These are phyloP conservation scores for fruit fly (Drosophila melanogaster) DNA, from an alignment of 1,140 invertebrate species.

Conservation along the genomic window Release_6_plus_ISO1_MT NC_004354.4:9056501-9057000, in stretches of 20 bases:
- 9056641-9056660: constrained; percentile 38
- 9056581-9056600: constrained; percentile 43
- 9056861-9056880: background rate
- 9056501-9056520: constrained; percentile 90
- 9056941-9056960: constrained; percentile 15
- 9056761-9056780: constrained; percentile 72
- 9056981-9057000: constrained; percentile 20
- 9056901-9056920: background rate
- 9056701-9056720: constrained; percentile 48
- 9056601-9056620: background rate
- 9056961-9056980: constrained; percentile 13
- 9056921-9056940: constrained; percentile 7
- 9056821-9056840: too few relatives aligned
- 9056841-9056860: too few relatives aligned
- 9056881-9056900: background rate
- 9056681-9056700: constrained; percentile 29
- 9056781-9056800: too few relatives aligned
- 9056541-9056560: constrained; percentile 89
- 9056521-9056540: constrained; percentile 92
- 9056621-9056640: background rate
- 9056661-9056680: constrained; percentile 53
- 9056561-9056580: constrained; percentile 50
- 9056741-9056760: constrained; percentile 62
- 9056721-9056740: constrained; percentile 46
- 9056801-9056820: too few relatives aligned